Conservation (phyloP, 2,797 vertebrate species). For the Anomalospiza imberbis region DNA sequence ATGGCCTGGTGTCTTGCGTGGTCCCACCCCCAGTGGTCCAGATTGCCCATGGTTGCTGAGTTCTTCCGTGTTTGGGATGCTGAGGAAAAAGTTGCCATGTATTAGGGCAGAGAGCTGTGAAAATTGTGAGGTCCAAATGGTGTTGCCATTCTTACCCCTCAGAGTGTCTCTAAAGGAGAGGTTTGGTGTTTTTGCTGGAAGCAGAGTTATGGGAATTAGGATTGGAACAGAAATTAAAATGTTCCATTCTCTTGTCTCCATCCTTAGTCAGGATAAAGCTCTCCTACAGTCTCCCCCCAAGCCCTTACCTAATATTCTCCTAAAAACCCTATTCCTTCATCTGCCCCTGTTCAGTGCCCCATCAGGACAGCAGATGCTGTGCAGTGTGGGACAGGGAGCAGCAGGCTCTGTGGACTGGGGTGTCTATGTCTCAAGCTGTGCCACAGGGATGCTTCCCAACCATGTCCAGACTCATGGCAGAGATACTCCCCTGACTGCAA, state of each 20-base stretch:
- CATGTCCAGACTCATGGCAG: rapidly evolving
- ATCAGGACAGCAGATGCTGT: background rate
- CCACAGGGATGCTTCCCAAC: background rate
- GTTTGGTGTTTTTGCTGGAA: background rate
- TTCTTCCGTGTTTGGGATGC: background rate
- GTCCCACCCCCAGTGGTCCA: background rate
- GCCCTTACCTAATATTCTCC: background rate
- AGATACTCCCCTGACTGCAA: background rate
- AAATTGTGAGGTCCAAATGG: background rate
- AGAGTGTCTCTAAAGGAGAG: background rate
- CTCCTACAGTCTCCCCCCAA: background rate
- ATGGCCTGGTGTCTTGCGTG: background rate
- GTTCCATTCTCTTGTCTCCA: background rate
- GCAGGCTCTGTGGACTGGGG: rapidly evolving
- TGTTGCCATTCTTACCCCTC: background rate
- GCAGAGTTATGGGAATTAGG: background rate
- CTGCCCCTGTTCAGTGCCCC: background rate
- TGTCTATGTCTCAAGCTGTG: rapidly evolving
- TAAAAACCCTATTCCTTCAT: rapidly evolving
- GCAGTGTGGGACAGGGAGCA: background rate
- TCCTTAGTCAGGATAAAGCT: background rate
- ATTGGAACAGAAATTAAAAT: background rate
- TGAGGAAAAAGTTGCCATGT: background rate
- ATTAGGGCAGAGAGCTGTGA: background rate
- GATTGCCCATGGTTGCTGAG: rapidly evolving